Evolutionary conservation across 2,797 vertebrate species (phyloP).

Genomic region (Emys orbicularis): DNA sequence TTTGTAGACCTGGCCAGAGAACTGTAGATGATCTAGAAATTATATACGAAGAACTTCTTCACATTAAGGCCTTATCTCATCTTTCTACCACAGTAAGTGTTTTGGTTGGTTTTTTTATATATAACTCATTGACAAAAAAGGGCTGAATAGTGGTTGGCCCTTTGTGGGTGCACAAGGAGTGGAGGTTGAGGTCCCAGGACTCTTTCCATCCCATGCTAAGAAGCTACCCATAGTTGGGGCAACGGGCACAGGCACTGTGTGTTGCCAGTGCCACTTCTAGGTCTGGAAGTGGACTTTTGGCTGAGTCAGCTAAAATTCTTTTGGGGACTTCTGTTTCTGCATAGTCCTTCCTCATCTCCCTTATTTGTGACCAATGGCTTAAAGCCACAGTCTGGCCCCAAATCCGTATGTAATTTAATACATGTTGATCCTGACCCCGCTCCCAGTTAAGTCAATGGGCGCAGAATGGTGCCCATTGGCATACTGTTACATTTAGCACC

Average conservation of each 20-base stretch:
- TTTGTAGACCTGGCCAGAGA: slow-evolving; percentile 92
- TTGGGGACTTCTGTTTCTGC: background rate
- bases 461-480: background rate
- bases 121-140: background rate
- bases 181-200: background rate
- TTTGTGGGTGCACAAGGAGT: background rate
- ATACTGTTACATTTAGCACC: background rate
- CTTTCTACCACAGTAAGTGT: slow-evolving; percentile 95
- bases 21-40: slow-evolving; percentile 95
- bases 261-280: background rate
- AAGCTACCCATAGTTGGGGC: background rate
- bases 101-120: background rate
- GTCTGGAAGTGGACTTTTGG: background rate
- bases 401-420: background rate
- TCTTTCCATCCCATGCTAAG: background rate
- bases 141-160: background rate
- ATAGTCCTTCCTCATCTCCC: background rate
- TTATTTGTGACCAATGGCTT: background rate
- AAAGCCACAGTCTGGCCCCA: background rate
- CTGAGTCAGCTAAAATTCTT: background rate
- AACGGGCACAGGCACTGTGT: background rate
- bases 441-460: background rate
- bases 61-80: slow-evolving; percentile 98
- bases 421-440: background rate
- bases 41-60: slow-evolving; percentile 97